Percentiles rank a stretch among this genome's conserved stretches.
These are phyloP conservation scores for Agrochola macilenta DNA, from an alignment of 2,888 invertebrate genomes.

Conservation along the genomic window DNA sequence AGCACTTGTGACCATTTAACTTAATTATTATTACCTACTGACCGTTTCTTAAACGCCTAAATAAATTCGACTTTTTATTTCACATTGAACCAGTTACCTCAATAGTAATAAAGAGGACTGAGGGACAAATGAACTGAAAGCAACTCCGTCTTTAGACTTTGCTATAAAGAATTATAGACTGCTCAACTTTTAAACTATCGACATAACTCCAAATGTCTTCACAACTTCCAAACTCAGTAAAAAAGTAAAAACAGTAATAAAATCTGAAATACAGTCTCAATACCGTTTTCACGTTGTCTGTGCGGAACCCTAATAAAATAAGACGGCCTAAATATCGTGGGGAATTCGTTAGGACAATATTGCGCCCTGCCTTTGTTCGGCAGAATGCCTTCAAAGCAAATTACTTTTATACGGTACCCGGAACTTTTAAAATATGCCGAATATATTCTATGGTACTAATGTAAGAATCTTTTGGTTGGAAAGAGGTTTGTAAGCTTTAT, in stretches of 20 bases:
- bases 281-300: constrained; percentile 56
- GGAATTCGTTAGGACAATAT: constrained; percentile 68
- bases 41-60: neutral
- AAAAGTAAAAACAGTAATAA: constrained; percentile 41
- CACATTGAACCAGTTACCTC: neutral
- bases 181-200: constrained; percentile 27
- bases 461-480: constrained; percentile 65
- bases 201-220: constrained; percentile 28
- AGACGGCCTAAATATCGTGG: constrained; percentile 63
- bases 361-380: constrained; percentile 67
- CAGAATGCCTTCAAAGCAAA: constrained; percentile 75
- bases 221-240: constrained; percentile 26
- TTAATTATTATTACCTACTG: neutral
- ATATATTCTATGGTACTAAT: constrained; percentile 72
- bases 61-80: neutral
- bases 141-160: neutral
- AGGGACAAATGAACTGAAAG: neutral
- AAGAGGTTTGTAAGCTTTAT: constrained; percentile 2
- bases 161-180: neutral
- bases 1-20: neutral
- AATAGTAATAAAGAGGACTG: neutral
- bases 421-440: constrained; percentile 77
- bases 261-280: constrained; percentile 55
- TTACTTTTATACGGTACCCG: constrained; percentile 72
- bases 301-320: constrained; percentile 63